phyloP scores from a whole-genome alignment of 92 coral and sea anemone genomes.

The Porites lobata region DNA sequence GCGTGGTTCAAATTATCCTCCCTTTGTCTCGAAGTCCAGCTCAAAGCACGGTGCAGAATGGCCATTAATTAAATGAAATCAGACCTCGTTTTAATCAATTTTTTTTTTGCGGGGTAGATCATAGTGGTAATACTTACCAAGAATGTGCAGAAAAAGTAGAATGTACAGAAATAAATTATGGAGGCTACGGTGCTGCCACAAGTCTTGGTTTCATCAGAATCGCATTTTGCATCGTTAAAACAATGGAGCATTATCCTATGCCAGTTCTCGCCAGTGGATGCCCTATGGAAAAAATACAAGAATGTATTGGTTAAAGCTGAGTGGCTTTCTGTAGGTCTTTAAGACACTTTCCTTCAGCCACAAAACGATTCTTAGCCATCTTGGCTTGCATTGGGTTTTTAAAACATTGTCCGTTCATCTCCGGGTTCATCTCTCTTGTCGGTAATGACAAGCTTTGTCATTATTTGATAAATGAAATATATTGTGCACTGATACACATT shows the following conservation, averaged over 20 bases:
- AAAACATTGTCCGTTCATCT: no score
- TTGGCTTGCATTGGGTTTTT: no score
- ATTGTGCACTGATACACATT: not conserved
- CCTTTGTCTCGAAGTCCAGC: no score
- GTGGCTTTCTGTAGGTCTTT: no score
- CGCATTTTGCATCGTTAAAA: constrained; percentile 83
- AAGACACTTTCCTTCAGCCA: no score
- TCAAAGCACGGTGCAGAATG: no score
- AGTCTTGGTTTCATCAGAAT: constrained; percentile 34
- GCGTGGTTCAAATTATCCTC: no score
- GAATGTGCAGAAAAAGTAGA: constrained; percentile 97
- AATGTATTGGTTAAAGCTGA: not conserved
- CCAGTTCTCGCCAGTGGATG: constrained; percentile 99
- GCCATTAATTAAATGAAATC: no score
- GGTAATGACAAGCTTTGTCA: not conserved
- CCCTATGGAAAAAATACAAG: constrained; percentile 43
- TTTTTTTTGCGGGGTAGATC: not conserved
- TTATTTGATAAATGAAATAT: not conserved
- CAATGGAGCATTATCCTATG: constrained; percentile 93
- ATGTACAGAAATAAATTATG: constrained; percentile 92
- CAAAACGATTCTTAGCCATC: no score
- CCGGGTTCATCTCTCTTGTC: no score
- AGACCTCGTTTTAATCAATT: no score
- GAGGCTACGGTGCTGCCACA: constrained; percentile 96
- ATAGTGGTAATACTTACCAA: constrained; percentile 78